A percentile compares a stretch with the other conserved stretches of the same genome.
Evolutionary conservation across 1,140 invertebrate species (phyloP).

Genomic region (Zaprionus nigranus): DNA sequence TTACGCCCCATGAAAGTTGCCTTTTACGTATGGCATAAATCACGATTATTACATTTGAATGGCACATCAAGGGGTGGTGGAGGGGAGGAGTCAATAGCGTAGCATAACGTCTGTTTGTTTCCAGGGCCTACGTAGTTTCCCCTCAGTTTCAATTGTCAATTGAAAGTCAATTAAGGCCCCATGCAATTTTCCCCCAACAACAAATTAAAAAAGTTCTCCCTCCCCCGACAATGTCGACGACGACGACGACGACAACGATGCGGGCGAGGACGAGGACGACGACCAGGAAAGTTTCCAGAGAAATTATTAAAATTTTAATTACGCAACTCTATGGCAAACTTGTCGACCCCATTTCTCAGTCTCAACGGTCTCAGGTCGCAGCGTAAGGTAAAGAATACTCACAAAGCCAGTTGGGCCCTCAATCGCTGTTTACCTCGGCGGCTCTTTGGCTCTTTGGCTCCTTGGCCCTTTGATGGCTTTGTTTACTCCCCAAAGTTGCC

Average conservation of each 20-base stretch:
- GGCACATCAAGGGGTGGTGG: constrained; percentile 4
- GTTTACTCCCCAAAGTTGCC: not conserved
- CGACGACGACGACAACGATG: too few species aligned
- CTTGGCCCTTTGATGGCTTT: not conserved
- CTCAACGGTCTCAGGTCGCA: constrained; percentile 1
- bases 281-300: constrained; percentile 42
- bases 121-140: not conserved
- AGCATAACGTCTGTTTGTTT: not conserved
- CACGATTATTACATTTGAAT: constrained; percentile 42
- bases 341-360: constrained; percentile 40
- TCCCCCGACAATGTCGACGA: not conserved
- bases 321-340: constrained; percentile 61
- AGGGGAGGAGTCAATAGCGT: too few species aligned
- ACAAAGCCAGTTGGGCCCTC: not conserved
- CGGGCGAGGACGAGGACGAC: not conserved
- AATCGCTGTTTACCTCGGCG: not conserved
- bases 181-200: constrained; percentile 54
- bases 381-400: constrained; percentile 52
- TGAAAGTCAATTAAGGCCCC: constrained; percentile 69
- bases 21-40: constrained; percentile 40
- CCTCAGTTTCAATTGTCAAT: constrained; percentile 45
- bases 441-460: not conserved
- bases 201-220: constrained; percentile 61
- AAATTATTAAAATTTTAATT: constrained; percentile 80
- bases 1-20: constrained; percentile 12